Conservation (phyloP, 2,888 invertebrate genomes). For the Drosophila paramelanica region DNA sequence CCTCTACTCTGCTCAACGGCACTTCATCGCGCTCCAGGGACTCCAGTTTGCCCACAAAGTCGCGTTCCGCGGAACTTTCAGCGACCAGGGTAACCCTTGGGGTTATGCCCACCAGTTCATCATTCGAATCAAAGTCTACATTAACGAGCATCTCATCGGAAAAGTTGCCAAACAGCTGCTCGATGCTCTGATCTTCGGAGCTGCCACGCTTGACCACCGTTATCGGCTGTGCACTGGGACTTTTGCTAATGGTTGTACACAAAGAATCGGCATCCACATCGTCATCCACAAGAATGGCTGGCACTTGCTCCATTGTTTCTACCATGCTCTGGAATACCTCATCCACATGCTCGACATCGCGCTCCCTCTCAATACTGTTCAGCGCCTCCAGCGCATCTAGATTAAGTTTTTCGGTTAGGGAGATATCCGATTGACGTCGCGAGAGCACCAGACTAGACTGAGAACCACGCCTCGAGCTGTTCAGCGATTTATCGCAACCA, state of each 20-base stretch:
- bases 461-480: slow-evolving; percentile 76
- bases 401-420: slow-evolving; percentile 69
- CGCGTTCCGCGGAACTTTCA: slow-evolving; percentile 53
- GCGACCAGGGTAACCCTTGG: slow-evolving; percentile 52
- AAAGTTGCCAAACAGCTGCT: slow-evolving; percentile 82
- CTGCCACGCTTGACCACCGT: slow-evolving; percentile 79
- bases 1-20: not conserved
- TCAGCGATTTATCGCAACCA: slow-evolving; percentile 80
- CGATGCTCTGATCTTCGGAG: slow-evolving; percentile 84
- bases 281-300: slow-evolving; percentile 23
- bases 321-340: slow-evolving; percentile 77
- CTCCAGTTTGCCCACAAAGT: slow-evolving; percentile 67
- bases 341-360: slow-evolving; percentile 60
- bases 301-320: slow-evolving; percentile 53
- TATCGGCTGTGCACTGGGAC: slow-evolving; percentile 76
- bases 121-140: slow-evolving; percentile 84
- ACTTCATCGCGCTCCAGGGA: slow-evolving; percentile 72
- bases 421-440: slow-evolving; percentile 69
- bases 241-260: slow-evolving; percentile 81
- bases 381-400: slow-evolving; percentile 61
- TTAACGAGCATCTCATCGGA: slow-evolving; percentile 84
- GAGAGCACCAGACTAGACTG: slow-evolving; percentile 69
- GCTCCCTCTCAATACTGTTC: slow-evolving; percentile 42
- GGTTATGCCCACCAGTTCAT: slow-evolving; percentile 81
- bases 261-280: slow-evolving; percentile 75